Percentiles rank a stretch among this genome's conserved stretches.
Evolutionary conservation across 2,888 invertebrate genomes (phyloP).

Genomic region (Drosophila cognata): DNA sequence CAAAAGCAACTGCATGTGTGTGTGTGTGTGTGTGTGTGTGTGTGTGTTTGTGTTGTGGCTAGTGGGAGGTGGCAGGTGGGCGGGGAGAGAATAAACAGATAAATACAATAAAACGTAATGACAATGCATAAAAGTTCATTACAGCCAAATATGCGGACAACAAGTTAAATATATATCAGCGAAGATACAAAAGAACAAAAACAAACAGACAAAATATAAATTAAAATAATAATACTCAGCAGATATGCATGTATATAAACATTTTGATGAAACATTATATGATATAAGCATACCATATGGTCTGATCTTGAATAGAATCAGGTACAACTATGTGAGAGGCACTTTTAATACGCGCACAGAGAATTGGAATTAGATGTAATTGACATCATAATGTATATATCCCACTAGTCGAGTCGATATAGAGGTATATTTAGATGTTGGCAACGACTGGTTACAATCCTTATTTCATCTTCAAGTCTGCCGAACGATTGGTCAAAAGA

Average conservation of each 20-base stretch:
- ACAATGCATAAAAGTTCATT: conserved; percentile 78
- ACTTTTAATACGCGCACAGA: not conserved
- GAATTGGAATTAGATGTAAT: not conserved
- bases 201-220: not conserved
- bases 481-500: not conserved
- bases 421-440: not conserved
- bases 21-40: not conserved
- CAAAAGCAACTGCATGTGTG: conserved; percentile 29
- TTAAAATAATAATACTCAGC: not conserved
- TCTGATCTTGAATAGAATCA: not conserved
- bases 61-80: not conserved
- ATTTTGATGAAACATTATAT: not conserved
- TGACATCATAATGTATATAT: not conserved
- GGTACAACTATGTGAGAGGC: not conserved
- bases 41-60: not conserved
- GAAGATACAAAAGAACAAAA: conserved; percentile 11
- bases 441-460: no score
- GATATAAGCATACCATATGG: not conserved
- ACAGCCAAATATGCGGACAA: conserved; percentile 60
- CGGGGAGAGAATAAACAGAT: conserved; percentile 36
- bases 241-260: not conserved
- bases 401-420: no score
- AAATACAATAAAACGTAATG: conserved; percentile 77
- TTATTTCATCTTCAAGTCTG: not conserved
- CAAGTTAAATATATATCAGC: conserved; percentile 25